A percentile compares a stretch with the other conserved stretches of the same genome.
These are phyloP conservation scores for Spondyliosoma cantharus DNA, from an alignment of 2,797 vertebrate genomes.

Conservation along the genomic window DNA sequence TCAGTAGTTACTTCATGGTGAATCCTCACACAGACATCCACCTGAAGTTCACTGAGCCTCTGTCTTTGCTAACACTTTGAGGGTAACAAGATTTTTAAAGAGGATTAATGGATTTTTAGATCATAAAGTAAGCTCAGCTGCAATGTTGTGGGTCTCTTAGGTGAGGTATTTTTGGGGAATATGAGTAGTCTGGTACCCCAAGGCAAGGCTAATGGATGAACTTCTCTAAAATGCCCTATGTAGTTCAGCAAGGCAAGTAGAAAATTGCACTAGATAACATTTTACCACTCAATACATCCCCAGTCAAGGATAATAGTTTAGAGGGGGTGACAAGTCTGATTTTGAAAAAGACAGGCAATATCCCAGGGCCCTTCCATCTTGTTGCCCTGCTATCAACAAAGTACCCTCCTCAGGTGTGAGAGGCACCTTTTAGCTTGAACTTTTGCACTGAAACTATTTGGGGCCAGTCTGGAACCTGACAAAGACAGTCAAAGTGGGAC, in stretches of 20 bases:
- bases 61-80: conserved; percentile 67
- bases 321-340: conserved; percentile 28
- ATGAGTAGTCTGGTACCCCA: conserved; percentile 56
- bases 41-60: conserved; percentile 62
- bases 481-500: conserved; percentile 5
- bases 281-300: conserved; percentile 41
- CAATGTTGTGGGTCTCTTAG: conserved; percentile 58
- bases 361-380: conserved; percentile 12
- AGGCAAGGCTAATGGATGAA: conserved; percentile 69
- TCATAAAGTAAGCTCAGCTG: conserved; percentile 67
- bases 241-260: conserved; percentile 38
- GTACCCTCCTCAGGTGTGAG: conserved; percentile 11
- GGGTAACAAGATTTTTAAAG: conserved; percentile 63
- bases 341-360: conserved; percentile 25
- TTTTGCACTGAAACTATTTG: conserved; percentile 26
- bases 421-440: conserved; percentile 32
- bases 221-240: conserved; percentile 53
- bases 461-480: not conserved
- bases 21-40: conserved; percentile 56
- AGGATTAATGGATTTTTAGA: conserved; percentile 75
- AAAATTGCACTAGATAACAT: conserved; percentile 55
- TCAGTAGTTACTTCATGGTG: conserved; percentile 58
- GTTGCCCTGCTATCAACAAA: conserved; percentile 42
- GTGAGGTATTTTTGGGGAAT: conserved; percentile 57
- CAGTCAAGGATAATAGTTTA: conserved; percentile 52